Percentiles rank a stretch among this genome's conserved stretches.
Conservation (phyloP, 35 echinoderm and acorn worm species). For the Apostichopus japonicus region DNA sequence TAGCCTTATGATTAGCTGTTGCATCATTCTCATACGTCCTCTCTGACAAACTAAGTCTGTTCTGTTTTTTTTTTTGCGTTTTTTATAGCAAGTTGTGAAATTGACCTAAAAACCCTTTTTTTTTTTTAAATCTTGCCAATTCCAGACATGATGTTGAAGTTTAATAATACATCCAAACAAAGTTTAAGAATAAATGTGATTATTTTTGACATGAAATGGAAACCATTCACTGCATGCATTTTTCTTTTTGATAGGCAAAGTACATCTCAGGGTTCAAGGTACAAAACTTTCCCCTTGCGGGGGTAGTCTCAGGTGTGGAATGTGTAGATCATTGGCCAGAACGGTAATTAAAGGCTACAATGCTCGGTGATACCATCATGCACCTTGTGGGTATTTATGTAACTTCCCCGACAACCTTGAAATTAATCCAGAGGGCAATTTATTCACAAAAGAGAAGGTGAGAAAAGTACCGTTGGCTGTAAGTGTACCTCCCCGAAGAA, state of each 20-base stretch:
- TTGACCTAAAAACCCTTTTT: no score
- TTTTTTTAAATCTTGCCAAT: no score
- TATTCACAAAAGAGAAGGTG: not conserved
- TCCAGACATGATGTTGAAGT: no score
- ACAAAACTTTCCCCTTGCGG: not conserved
- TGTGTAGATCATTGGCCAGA: not conserved
- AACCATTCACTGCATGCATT: not conserved
- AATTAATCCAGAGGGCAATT: not conserved
- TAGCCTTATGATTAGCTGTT: no score
- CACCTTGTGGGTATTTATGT: not conserved
- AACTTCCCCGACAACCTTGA: not conserved
- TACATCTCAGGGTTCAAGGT: not conserved
- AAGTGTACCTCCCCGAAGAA: not conserved
- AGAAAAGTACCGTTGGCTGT: not conserved
- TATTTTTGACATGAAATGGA: no score
- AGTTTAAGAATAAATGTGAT: no score
- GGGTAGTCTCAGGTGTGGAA: no score
- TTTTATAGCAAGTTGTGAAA: no score
- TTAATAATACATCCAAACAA: no score
- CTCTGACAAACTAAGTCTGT: no score
- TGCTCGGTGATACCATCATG: not conserved
- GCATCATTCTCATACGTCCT: no score
- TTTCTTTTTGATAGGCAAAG: not conserved
- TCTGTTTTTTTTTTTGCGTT: no score
- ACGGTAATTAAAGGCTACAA: not conserved